phyloP scores from a whole-genome alignment of 1,140 invertebrate species.

The Metaphire vulgaris region DNA sequence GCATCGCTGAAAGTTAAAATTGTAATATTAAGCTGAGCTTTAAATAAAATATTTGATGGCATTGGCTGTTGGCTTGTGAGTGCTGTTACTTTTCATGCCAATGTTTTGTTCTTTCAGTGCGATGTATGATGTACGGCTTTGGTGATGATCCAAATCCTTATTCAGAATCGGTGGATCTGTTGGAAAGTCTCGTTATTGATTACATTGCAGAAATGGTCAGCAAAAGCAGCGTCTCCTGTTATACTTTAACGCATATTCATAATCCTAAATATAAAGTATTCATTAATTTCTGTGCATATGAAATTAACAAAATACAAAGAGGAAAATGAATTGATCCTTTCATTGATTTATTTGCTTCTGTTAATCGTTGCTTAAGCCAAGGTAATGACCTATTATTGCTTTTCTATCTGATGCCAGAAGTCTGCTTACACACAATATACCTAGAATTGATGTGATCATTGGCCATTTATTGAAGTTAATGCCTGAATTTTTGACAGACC shows the following conservation, averaged over 20 bases:
- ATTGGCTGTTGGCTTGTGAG: not conserved
- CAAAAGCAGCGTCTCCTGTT: slow-evolving; percentile 14
- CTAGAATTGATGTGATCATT: too few species aligned
- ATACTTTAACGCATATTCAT: not conserved
- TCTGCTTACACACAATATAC: too few species aligned
- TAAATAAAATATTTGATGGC: not conserved
- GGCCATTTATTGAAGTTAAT: too few species aligned
- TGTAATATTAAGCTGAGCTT: not conserved
- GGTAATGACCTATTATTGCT: too few species aligned
- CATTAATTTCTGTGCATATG: too few species aligned
- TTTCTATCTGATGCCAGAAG: too few species aligned
- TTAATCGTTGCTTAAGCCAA: too few species aligned
- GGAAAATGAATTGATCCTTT: too few species aligned
- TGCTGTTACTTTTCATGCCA: not conserved
- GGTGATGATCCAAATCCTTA: slow-evolving; percentile 99
- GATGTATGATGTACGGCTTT: slow-evolving; percentile 99
- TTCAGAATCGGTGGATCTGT: slow-evolving; percentile 93
- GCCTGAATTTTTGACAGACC: slow-evolving; percentile 63
- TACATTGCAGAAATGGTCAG: slow-evolving; percentile 91
- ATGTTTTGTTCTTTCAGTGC: slow-evolving; percentile 53
- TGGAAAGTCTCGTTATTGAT: slow-evolving; percentile 96
- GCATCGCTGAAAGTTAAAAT: not conserved
- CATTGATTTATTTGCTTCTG: too few species aligned
- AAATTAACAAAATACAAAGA: too few species aligned
- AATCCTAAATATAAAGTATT: not conserved